Evolutionary conservation across 2,113 vertebrate genomes (phyloP).

Genomic region (Serilophus lunatus): DNA sequence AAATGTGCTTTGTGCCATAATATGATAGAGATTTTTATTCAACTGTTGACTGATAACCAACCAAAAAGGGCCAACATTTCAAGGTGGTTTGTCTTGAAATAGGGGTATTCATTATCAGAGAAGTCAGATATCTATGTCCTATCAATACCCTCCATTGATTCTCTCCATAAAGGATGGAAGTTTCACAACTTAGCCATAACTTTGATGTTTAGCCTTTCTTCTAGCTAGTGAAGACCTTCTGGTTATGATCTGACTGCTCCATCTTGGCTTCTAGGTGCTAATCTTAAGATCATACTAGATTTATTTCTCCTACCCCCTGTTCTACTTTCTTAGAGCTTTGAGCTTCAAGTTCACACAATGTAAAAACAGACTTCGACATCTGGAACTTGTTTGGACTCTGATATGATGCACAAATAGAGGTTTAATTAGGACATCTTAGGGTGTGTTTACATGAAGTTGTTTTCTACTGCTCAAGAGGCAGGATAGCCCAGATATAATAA

Average conservation of each 20-base stretch:
- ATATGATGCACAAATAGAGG: background rate
- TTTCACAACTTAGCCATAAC: background rate
- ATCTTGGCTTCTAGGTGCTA: background rate
- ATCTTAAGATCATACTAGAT: background rate
- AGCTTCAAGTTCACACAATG: background rate
- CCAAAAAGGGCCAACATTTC: background rate
- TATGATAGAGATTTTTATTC: background rate
- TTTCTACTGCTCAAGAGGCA: background rate
- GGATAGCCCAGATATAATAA: background rate
- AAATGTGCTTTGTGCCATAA: background rate
- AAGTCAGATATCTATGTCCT: fast-evolving
- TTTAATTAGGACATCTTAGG: background rate
- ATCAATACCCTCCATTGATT: background rate
- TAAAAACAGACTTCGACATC: background rate
- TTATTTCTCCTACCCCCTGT: background rate
- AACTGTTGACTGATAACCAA: background rate
- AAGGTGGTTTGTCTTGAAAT: background rate
- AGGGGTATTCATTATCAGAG: background rate
- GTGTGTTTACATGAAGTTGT: background rate
- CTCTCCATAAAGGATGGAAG: background rate
- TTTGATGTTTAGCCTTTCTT: background rate
- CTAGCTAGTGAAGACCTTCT: background rate
- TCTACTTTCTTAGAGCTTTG: background rate
- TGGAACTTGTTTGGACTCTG: background rate
- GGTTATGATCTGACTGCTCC: background rate